Evolutionary conservation across 2,797 vertebrate genomes (phyloP), one percentile per base, ranked within the genome.

Genomic region (Merluccius polli): DNA sequence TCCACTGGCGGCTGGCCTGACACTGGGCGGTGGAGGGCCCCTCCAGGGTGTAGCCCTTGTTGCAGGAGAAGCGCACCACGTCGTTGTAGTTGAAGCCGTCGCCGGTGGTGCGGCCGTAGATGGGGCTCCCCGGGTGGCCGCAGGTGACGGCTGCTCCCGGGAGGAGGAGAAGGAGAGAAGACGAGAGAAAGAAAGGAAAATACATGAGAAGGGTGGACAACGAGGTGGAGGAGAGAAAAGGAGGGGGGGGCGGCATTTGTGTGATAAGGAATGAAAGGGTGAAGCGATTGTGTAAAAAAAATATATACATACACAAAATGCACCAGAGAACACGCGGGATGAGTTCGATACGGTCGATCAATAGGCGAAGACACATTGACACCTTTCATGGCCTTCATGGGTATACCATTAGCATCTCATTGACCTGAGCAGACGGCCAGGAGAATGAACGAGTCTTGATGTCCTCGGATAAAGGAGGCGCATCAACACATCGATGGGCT

Each of bases 11-110:
- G 71, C 89, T 98, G 71, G 98, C 92, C 83, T 98, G 98, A 82
- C 98, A 99, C 79, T 98, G 98, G 8, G 97, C 95, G 73, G 94
- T 95, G 1, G 94, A 95, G 13, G 97, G 96, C 15, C 98, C 98
- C 92, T 99, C 96, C 94, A 98, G 95, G 44, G 96, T 91, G 82
- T 99, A 99, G 30, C 98, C 98, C 79, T 93, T 94, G 84, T 99
- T 98, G 86, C 98, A 99, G 31, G 93, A 95, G 89, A 99, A 99
- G 41, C 93, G 96, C 71, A 99, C 97, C 76, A 97, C 90, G 0
- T 99, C 97, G 78, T 98, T 97, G 91, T 97, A 97, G 90, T 99
- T 99, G 87, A 97, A 99, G 85, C 97, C 97, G 2, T 95, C 97
- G 73, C 97, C 98, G 81, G 93, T 94, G 77, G 98, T 97, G 86